Evolutionary conservation across 1,140 invertebrate species (phyloP), one percentile per base, ranked within the genome.

Genomic region (Drosophila malerkotliana): DNA sequence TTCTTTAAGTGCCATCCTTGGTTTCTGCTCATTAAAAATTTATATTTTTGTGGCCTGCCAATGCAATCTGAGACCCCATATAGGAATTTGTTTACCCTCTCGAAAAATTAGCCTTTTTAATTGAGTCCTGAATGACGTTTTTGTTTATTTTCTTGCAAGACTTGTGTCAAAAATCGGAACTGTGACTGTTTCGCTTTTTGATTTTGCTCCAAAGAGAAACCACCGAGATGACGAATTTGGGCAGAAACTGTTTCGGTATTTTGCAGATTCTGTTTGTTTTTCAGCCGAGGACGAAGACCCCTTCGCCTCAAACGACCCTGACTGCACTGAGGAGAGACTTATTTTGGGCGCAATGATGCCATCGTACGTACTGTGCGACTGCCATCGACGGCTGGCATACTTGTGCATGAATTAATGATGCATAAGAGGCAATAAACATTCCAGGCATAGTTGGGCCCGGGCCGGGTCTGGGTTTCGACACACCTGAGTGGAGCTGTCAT

Each of bases 401-500:
- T 53, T 62, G 52, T 49, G 24, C 52, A 61, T 66, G 41, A 41
- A 51, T 75, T 75, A 78, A 87, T 61, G 82, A 75, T 68, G 41
- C 78, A 62, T 52, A 67, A 52, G 15, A 7, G 72, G 52, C 63
- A 34, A 71, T 49, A 62, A 68, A 77, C 52, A 67, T 75, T 59
- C 66, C 75, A 18, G 62, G 53, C 80, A 79, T 77, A 64, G 71
- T 61, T 77, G 78, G 47, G 47, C 28, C 53, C 54, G 39, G 44
- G 28, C 21, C 41, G 26, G 45, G 54, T 49, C 63, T 74, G 59
- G 63, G 68, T 75, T 62, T 47, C 57, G 79, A 87, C 64, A 87
- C 81, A 80, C 81, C 79, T 69, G 77, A 85, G 71, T 87, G 41
- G 61, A 85, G 68, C 74, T 77, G 81, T 85, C 81, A 81, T 81